phyloP scores from a whole-genome alignment of 2,113 vertebrate genomes.

The Paraplagusia blochii region DNA sequence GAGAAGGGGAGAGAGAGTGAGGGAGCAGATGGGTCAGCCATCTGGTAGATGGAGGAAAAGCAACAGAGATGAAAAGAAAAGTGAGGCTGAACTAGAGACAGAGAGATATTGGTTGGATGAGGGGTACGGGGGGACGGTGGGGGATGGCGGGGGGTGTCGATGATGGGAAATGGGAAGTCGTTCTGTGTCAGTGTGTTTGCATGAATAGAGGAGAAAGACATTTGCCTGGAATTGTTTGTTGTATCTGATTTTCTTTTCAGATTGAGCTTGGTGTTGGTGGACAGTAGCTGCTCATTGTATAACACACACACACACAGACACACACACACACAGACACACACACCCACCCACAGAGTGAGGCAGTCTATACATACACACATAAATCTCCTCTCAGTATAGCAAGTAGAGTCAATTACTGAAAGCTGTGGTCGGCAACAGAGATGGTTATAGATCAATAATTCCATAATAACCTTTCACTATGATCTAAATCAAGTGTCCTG shows the following conservation, averaged over 20 bases:
- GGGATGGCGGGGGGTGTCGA: neutral
- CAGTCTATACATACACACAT: neutral
- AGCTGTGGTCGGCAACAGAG: neutral
- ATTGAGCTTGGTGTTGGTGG: constrained; percentile 50
- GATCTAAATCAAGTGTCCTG: neutral
- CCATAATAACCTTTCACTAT: neutral
- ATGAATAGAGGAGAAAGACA: constrained; percentile 21
- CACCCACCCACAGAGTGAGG: neutral
- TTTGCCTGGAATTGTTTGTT: constrained; percentile 30
- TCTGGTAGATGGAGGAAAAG: constrained; percentile 76
- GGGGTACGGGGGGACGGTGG: no score
- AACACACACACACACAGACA: constrained; percentile 11
- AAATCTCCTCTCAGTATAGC: neutral
- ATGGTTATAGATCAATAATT: neutral
- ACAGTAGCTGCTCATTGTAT: constrained; percentile 16
- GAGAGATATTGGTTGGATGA: constrained; percentile 25
- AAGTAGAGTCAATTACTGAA: neutral
- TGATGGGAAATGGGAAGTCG: constrained; percentile 23
- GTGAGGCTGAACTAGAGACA: constrained; percentile 44
- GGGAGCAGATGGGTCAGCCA: constrained; percentile 82
- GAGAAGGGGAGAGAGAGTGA: constrained; percentile 56
- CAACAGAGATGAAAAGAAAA: constrained; percentile 69
- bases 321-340: constrained; percentile 4
- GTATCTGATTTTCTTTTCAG: constrained; percentile 35
- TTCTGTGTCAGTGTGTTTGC: constrained; percentile 7